phyloP scores from a whole-genome alignment of 2,113 vertebrate species.

The Atlantisia rogersi region DNA sequence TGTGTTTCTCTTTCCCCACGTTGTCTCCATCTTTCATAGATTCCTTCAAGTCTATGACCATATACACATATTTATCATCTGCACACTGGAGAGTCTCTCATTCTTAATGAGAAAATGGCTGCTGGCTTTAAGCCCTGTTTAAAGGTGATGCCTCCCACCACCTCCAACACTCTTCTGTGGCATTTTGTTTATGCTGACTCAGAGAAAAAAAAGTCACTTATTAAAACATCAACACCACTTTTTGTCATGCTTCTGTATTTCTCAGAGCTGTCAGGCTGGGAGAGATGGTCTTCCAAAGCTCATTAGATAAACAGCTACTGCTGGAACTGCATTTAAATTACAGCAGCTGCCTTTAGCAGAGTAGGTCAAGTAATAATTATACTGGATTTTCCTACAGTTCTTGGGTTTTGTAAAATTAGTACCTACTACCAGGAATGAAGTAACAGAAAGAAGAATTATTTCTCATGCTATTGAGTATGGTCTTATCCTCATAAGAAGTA shows the following conservation, averaged over 20 bases:
- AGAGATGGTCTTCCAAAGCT: slow-evolving; percentile 10
- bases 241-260: background rate
- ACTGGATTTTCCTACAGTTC: background rate
- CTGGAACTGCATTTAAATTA: background rate
- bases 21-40: background rate
- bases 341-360: background rate
- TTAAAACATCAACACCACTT: background rate
- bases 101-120: background rate
- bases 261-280: background rate
- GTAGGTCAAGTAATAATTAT: background rate
- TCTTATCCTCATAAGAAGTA: background rate
- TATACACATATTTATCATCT: background rate
- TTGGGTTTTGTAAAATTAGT: background rate
- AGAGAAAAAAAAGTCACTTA: background rate
- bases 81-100: background rate
- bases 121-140: background rate
- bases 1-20: background rate
- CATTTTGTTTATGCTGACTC: background rate
- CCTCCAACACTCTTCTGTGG: background rate
- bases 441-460: background rate
- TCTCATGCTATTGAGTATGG: background rate
- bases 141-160: background rate
- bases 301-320: slow-evolving; percentile 16
- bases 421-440: background rate
- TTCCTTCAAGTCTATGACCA: background rate